A percentile compares a stretch with the other conserved stretches of the same genome.
Evolutionary conservation across 2,888 invertebrate species (phyloP).

Genomic region (Crocallis elinguaria): DNA sequence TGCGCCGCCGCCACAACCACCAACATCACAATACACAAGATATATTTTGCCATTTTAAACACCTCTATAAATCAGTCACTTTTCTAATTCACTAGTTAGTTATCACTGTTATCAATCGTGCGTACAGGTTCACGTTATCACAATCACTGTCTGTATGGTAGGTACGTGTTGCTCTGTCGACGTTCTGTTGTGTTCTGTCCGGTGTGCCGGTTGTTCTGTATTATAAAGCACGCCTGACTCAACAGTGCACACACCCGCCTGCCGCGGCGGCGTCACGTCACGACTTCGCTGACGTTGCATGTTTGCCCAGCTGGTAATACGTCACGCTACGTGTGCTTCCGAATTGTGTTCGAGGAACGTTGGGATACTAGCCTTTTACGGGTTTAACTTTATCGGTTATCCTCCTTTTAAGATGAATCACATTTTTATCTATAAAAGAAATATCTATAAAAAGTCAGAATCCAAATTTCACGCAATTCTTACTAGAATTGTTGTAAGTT

Average conservation of each 20-base stretch:
- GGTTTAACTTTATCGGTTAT: slow-evolving; percentile 3
- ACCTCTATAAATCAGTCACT: slow-evolving; percentile 17
- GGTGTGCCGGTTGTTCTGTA: slow-evolving; percentile 54
- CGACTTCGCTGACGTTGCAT: slow-evolving; percentile 41
- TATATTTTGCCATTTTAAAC: slow-evolving; percentile 62
- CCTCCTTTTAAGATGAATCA: background rate
- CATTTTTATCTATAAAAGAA: slow-evolving; percentile 3
- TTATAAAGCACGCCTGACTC: slow-evolving; percentile 70
- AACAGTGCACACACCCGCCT: slow-evolving; percentile 49
- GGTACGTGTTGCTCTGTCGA: slow-evolving; percentile 63
- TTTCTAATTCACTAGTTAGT: slow-evolving; percentile 39
- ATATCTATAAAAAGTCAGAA: too few species aligned
- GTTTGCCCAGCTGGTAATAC: slow-evolving; percentile 57
- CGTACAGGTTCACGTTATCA: slow-evolving; percentile 37
- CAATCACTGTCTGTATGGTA: slow-evolving; percentile 27
- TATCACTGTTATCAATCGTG: slow-evolving; percentile 40
- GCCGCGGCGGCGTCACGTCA: slow-evolving; percentile 51
- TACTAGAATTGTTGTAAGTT: too few species aligned
- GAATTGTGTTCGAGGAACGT: slow-evolving; percentile 35
- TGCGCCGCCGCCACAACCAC: slow-evolving; percentile 57
- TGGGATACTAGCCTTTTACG: slow-evolving; percentile 31
- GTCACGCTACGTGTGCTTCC: slow-evolving; percentile 42
- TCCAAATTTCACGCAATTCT: too few species aligned
- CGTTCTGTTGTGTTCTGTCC: slow-evolving; percentile 67
- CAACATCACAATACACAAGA: slow-evolving; percentile 62